Evolutionary conservation across 2,113 vertebrate genomes (phyloP).

Genomic region (Sebastes fasciatus): DNA sequence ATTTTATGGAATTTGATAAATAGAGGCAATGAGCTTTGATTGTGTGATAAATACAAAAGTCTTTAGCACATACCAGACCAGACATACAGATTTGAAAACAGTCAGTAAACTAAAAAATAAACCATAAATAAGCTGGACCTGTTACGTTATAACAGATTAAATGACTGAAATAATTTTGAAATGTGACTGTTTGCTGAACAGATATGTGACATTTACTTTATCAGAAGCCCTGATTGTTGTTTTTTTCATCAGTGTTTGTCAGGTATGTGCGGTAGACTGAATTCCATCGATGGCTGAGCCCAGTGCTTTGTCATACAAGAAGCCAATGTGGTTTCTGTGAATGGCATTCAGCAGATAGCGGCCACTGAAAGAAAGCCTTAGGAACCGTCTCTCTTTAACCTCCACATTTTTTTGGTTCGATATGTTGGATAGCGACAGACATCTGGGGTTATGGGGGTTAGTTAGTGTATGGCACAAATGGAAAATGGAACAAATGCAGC

Average conservation of each 20-base stretch:
- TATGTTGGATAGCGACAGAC: not conserved
- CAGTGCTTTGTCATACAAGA: conserved; percentile 12
- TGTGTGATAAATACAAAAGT: too few species aligned
- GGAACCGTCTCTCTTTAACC: not conserved
- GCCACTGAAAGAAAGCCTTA: not conserved
- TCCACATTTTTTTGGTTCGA: not conserved
- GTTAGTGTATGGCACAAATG: not conserved
- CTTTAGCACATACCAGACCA: not conserved
- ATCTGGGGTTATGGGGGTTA: not conserved
- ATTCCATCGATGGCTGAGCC: not conserved
- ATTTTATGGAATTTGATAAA: too few species aligned
- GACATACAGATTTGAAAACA: not conserved
- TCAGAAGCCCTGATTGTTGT: not conserved
- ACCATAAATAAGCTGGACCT: not conserved
- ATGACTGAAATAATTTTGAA: too few species aligned
- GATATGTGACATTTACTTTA: not conserved
- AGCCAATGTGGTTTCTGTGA: not conserved
- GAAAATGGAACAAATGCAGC: not conserved
- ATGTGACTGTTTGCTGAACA: not conserved
- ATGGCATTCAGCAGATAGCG: conserved; percentile 18
- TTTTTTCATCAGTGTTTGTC: not conserved
- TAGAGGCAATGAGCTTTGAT: not conserved
- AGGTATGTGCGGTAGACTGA: not conserved
- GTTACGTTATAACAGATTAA: not conserved
- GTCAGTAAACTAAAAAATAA: not conserved